Percentiles rank a stretch among this genome's conserved stretches.
Evolutionary conservation across 2,113 vertebrate species (phyloP).

Genomic region (Cyprinus carpio): DNA sequence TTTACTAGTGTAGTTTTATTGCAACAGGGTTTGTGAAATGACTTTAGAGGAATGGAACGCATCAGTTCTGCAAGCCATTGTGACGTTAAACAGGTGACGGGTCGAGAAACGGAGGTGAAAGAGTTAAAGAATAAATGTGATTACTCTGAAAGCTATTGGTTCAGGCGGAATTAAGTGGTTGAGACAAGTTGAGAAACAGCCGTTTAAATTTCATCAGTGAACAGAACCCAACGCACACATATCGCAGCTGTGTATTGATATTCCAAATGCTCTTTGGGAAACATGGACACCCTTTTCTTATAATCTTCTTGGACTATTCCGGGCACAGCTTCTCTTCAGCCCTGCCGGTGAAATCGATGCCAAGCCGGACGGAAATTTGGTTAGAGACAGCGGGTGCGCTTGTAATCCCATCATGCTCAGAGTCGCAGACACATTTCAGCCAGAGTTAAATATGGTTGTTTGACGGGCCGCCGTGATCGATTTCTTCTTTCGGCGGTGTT

Average conservation of each 20-base stretch:
- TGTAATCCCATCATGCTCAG: slow-evolving; percentile 63
- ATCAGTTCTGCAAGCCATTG: slow-evolving; percentile 20
- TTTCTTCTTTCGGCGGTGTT: slow-evolving; percentile 17
- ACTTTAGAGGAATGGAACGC: background rate
- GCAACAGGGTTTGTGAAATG: background rate
- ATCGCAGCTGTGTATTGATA: slow-evolving; percentile 31
- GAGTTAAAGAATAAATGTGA: slow-evolving; percentile 32
- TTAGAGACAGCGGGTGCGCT: slow-evolving; percentile 60
- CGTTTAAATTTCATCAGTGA: slow-evolving; percentile 31
- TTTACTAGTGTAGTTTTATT: slow-evolving; percentile 30
- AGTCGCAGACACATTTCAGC: slow-evolving; percentile 59
- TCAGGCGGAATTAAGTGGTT: slow-evolving; percentile 27
- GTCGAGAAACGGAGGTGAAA: slow-evolving; percentile 13
- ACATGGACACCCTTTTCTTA: slow-evolving; percentile 13
- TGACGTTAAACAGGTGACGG: slow-evolving; percentile 43
- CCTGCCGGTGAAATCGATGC: slow-evolving; percentile 57
- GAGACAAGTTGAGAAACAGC: slow-evolving; percentile 12
- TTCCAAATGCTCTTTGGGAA: slow-evolving; percentile 43
- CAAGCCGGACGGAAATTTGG: slow-evolving; percentile 61
- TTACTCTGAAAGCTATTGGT: slow-evolving; percentile 42
- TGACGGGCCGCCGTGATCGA: slow-evolving; percentile 23
- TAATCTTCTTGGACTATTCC: slow-evolving; percentile 41
- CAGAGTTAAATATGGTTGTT: slow-evolving; percentile 48
- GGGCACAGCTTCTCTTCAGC: slow-evolving; percentile 41
- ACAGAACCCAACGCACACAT: background rate